phyloP scores from a whole-genome alignment of 2,888 invertebrate genomes.

The Petrophora chlorosata region DNA sequence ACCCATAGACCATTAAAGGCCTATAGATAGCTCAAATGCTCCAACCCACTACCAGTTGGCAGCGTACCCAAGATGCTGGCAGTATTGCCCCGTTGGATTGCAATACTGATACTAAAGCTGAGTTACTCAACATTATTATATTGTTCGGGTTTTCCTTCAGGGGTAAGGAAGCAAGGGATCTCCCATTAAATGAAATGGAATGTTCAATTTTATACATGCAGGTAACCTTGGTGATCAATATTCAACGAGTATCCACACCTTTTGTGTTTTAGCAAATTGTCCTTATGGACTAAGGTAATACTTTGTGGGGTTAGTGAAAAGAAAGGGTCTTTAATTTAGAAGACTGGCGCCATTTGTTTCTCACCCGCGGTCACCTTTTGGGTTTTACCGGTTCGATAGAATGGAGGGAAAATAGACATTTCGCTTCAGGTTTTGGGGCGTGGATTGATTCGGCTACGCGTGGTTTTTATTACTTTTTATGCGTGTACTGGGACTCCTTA shows the following conservation, averaged over 20 bases:
- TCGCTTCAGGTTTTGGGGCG: neutral
- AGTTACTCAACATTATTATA: constrained; percentile 6
- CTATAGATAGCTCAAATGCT: too few relatives aligned
- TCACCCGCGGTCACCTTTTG: constrained; percentile 9
- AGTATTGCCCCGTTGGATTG: too few relatives aligned
- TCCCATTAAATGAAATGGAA: constrained; percentile 48
- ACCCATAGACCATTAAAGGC: too few relatives aligned
- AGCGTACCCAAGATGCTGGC: too few relatives aligned
- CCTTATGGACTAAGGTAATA: constrained; percentile 22
- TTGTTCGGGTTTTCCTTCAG: constrained; percentile 11
- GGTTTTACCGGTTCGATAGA: neutral
- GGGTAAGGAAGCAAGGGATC: constrained; percentile 39
- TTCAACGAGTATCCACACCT: constrained; percentile 39
- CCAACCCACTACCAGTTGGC: too few relatives aligned
- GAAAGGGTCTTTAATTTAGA: constrained; percentile 14
- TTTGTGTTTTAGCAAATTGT: constrained; percentile 40
- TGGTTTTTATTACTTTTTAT: too few relatives aligned
- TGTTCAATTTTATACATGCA: constrained; percentile 50
- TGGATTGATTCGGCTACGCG: constrained; percentile 15
- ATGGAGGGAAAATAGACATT: neutral
- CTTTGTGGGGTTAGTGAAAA: constrained; percentile 8
- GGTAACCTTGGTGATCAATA: constrained; percentile 47
- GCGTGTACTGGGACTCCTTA: too few relatives aligned
- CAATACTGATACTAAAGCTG: too few relatives aligned
- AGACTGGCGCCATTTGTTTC: constrained; percentile 14